Evolutionary conservation across 2,888 invertebrate species (phyloP), one percentile per base, ranked within the genome.

Genomic region (Orthosia gracilis): DNA sequence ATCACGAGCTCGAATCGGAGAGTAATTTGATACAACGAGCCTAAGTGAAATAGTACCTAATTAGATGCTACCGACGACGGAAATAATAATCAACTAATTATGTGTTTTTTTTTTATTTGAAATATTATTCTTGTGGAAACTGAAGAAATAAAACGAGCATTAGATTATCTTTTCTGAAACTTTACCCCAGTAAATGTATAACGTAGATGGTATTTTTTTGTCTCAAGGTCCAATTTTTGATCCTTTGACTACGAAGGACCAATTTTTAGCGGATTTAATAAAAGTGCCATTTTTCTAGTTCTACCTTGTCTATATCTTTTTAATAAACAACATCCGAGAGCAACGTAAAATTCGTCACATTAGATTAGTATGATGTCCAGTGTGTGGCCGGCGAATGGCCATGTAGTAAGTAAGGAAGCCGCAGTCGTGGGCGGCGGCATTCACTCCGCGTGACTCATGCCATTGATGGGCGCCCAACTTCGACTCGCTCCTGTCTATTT

Each of bases 341-440:
- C 47, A 54, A 52, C 58, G 66, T 83, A 71, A 86, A 73, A 80
- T 78, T 78, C 63, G 78, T 75, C 85, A 76, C 81, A 79, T 86
- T 82, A 78, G 70, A 78, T 80, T 78, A 72, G 73, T 73, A 73
- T 80, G 80, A 83, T 80, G 61, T 57, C 59, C 69, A 84, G 73
- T 55, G 84, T 73, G 86, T 84, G 86, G 88, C 87, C 82, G 84
- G 80, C 83, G 68, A 84, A 73, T 75, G 83, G 55, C 76, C 72
- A 73, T 82, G 84, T 85, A 89, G 84, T 83, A 69, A 83, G 89
- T 80, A 85, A 86, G 88, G 89, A 89, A 88, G 88, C 78, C 79
- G 86, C 21, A 63, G 67, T 63, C 75, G 91, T 91, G 89, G 91
- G 91, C 88, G 90, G 82, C 81, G 80, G 85, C 87, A 83, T 87